Base-by-base conservation (phyloP, 2,113 vertebrate species). In the Sinocyclocheilus anophthalmus region DNA sequence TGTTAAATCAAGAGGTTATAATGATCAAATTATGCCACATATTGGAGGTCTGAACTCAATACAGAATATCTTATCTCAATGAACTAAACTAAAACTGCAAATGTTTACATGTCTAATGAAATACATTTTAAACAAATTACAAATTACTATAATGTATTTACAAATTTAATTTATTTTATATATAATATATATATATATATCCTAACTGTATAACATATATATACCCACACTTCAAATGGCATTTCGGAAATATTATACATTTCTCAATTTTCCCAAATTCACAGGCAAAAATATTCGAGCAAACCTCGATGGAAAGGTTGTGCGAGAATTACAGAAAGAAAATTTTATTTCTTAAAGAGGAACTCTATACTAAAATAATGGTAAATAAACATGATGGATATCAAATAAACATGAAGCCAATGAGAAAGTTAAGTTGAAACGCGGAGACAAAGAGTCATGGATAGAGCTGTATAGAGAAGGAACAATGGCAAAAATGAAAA, bases 401-500 rank as follows among this genome's bases (percentile, higher is more conserved):
- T 55, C 16, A 77, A 53, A 77, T 18, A 77, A 53, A 33, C 55
- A 63, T 4, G 1, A 33, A 53, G 5, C 1, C 4, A 70, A 26
- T 76, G 1, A 69, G 12, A 69, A 53, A 22, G 24, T 18, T 8
- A 73, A 6, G 26, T 73, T n/a, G 5, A 57, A 83, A 73, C 12
- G 24, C 0, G 0, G 24, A 73, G 10, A n/a, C 18, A 83, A 45
- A 18, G 11, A 7, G 10, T 24, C 6, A 57, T 37, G 37, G 69
- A 73, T 12, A 61, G 14, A 76, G 72, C 30, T n/a, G 5, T 76
- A 20, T 42, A 80, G 2, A 12, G 14, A 9, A 67, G 10, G 39
- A 78, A 37, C 87, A 91, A 90, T 92, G n/a, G 20, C 10, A 67
- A 13, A 75, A 42, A 0, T 11, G 4, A 8, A 45, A 0, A 50